Evolutionary conservation across 2,888 invertebrate species (phyloP).

Genomic region (Diploptera punctata): DNA sequence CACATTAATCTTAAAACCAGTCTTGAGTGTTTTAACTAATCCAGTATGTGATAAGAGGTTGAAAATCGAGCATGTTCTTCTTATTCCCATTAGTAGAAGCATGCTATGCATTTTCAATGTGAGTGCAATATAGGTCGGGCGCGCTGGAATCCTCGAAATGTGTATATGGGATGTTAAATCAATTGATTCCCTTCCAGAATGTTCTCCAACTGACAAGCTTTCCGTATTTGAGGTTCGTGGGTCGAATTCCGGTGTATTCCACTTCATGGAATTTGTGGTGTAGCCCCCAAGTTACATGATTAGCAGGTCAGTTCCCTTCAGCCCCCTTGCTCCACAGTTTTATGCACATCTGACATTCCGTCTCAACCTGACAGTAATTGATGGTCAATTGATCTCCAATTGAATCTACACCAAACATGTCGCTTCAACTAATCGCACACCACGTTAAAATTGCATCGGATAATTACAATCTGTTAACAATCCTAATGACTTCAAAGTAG

Average conservation of each 20-base stretch:
- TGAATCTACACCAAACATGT: too few species aligned
- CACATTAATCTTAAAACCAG: too few species aligned
- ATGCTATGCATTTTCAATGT: too few species aligned
- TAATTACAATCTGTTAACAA: too few species aligned
- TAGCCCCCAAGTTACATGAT: neutral
- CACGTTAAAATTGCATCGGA: too few species aligned
- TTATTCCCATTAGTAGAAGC: too few species aligned
- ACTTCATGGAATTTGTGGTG: conserved; percentile 18
- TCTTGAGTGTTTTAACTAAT: too few species aligned
- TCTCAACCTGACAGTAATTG: neutral
- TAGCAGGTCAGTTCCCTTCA: neutral
- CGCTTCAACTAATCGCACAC: too few species aligned
- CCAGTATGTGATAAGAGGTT: too few species aligned
- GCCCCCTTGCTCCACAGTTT: neutral
- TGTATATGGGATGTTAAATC: neutral
- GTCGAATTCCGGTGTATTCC: conserved; percentile 14
- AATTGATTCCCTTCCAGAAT: neutral
- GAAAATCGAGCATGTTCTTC: too few species aligned
- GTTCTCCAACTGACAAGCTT: neutral
- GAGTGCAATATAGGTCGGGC: too few species aligned
- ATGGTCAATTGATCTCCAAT: neutral
- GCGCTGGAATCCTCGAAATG: neutral
- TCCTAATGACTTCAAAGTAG: too few species aligned
- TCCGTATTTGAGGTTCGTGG: conserved; percentile 15
- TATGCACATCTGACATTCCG: neutral